Base-by-base conservation (phyloP, 2,113 vertebrate genomes). In the Hippocampus guttulatus region DNA sequence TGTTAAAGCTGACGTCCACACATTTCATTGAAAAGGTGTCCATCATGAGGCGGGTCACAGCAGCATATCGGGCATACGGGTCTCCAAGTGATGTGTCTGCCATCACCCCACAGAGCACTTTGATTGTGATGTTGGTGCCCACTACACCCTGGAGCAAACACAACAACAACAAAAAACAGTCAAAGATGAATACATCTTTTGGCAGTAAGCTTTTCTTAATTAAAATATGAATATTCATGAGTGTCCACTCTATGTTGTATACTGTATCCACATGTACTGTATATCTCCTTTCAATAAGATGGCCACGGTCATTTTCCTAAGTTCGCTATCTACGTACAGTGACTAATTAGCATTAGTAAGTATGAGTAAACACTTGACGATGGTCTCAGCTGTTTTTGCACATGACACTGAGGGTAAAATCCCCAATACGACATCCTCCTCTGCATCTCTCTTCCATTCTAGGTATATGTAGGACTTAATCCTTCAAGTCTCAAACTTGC, bases 21-120 rank as follows among this genome's bases (percentile, higher is more conserved):
- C 90, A 91, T 65, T 88, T 76, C 41, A 76, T 4, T 0, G 66
- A 73, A 43, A 82, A 71, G 6, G 78, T 83, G 25, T 85, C 27
- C 81, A 88, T 58, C 80, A 84, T 83, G 20, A 78, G 78, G 1
- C 70, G 78, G 41, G 87, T 80, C 72, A 91, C 75, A 8, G 82
- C 78, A 0, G 2, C 73, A 1, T 84, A 90, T 60, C 90, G 89
- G 49, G 79, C 60, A 10, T 82, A 89, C 0, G 72, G 86, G 0
- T 77, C 84, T 16, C 88, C 90, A 55, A 90, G 52, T 0, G 87
- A 89, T 1, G 67, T 16, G 51, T 91, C 84, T 0, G 15, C 20
- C 89, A 93, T 91, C 64, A 92, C 41, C 0, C 57, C 65, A 58
- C 91, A 92, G 61, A 93, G 78, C 60, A 90, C 79, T 68, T 89